phyloP scores from a whole-genome alignment of 2,888 invertebrate genomes.

The Agrotis puta region DNA sequence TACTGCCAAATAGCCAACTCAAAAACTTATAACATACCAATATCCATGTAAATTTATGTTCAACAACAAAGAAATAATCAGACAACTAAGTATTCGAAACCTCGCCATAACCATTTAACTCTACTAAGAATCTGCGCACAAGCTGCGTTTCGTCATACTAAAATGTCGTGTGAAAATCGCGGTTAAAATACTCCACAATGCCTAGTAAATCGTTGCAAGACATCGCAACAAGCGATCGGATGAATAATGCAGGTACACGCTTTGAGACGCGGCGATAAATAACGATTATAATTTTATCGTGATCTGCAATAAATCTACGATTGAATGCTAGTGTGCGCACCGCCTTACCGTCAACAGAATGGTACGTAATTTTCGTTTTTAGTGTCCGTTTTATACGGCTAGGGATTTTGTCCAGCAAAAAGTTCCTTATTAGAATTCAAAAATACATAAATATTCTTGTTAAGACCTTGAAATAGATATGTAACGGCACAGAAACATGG shows the following conservation, averaged over 20 bases:
- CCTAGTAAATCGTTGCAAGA: conserved; percentile 81
- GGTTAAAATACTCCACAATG: conserved; percentile 75
- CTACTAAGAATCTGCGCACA: conserved; percentile 65
- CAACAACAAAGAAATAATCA: conserved; percentile 17
- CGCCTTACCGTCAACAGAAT: conserved; percentile 68
- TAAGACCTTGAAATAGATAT: too few species aligned
- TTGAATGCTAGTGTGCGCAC: conserved; percentile 74
- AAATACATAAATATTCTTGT: too few species aligned
- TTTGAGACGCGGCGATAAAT: conserved; percentile 81
- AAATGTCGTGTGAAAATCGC: conserved; percentile 74
- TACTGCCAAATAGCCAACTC: background rate
- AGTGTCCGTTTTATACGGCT: conserved; percentile 63
- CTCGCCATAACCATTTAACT: conserved; percentile 51
- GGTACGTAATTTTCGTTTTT: conserved; percentile 77
- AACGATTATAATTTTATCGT: conserved; percentile 89
- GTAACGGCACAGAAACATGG: too few species aligned
- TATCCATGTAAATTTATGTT: conserved; percentile 34
- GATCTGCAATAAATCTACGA: conserved; percentile 85
- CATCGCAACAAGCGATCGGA: conserved; percentile 77
- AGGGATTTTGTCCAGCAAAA: conserved; percentile 37
- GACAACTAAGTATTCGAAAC: conserved; percentile 61
- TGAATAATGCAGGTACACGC: conserved; percentile 88
- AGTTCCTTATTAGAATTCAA: background rate
- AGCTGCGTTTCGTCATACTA: conserved; percentile 70
- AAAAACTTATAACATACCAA: background rate